phyloP scores from a whole-genome alignment of 2,888 invertebrate genomes.

The Podotricha telesiphe region DNA sequence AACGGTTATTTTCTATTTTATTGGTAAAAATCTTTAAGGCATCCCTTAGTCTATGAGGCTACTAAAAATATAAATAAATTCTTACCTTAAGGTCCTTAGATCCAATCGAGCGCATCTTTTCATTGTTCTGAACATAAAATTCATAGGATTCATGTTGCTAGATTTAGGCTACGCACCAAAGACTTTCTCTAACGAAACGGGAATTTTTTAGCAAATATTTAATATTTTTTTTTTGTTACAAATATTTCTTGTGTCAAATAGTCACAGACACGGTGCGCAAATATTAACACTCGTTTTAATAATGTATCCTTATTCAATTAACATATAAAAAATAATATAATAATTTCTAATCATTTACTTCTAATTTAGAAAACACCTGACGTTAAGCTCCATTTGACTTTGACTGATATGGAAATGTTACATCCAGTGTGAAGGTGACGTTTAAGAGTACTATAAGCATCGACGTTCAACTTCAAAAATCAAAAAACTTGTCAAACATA shows the following conservation, averaged over 20 bases:
- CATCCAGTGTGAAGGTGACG: neutral
- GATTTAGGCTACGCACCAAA: slow-evolving; percentile 41
- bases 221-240: neutral
- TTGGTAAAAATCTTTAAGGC: too few relatives aligned
- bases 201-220: slow-evolving; percentile 15
- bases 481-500: neutral
- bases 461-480: neutral
- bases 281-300: neutral
- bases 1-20: too few relatives aligned
- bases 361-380: slow-evolving; percentile 10
- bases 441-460: neutral
- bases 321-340: neutral
- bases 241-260: neutral
- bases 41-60: too few relatives aligned
- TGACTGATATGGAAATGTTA: slow-evolving; percentile 11
- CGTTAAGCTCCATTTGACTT: neutral
- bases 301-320: neutral
- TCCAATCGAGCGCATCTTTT: slow-evolving; percentile 31
- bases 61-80: neutral
- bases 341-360: neutral
- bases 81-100: slow-evolving; percentile 33
- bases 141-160: slow-evolving; percentile 32
- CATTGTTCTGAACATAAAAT: slow-evolving; percentile 29
- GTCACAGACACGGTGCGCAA: neutral
- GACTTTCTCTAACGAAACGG: slow-evolving; percentile 40